Conservation (phyloP, 2,888 invertebrate species). For the Nomada hirtipes region DNA sequence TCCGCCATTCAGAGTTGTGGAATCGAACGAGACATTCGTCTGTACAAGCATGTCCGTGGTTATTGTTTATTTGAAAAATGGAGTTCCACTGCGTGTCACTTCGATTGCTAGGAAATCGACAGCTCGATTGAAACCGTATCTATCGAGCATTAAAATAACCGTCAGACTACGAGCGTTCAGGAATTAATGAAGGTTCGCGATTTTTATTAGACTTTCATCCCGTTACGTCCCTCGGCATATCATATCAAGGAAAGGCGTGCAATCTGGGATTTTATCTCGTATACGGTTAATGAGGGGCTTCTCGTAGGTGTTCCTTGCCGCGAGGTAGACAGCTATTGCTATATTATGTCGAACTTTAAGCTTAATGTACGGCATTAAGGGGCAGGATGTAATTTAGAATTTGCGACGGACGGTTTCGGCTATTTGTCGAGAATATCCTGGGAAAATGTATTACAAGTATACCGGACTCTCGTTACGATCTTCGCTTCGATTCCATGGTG, state of each 20-base stretch:
- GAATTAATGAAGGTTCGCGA: constrained; percentile 28
- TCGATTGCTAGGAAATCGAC: background rate
- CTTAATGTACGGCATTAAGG: constrained; percentile 30
- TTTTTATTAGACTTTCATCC: constrained; percentile 26
- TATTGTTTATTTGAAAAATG: background rate
- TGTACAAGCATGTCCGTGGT: background rate
- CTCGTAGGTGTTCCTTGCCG: constrained; percentile 55
- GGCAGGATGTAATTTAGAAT: constrained; percentile 54
- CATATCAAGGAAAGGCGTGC: constrained; percentile 17
- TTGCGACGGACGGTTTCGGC: constrained; percentile 51
- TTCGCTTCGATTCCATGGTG: constrained; percentile 10
- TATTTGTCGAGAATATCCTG: constrained; percentile 41
- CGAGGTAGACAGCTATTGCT: constrained; percentile 44
- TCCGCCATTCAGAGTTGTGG: background rate
- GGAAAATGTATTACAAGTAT: constrained; percentile 49
- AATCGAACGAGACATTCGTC: background rate
- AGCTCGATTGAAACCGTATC: background rate
- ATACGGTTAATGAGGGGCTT: constrained; percentile 53
- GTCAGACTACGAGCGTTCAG: background rate
- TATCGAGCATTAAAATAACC: background rate
- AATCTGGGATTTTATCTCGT: constrained; percentile 53
- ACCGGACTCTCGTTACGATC: constrained; percentile 15
- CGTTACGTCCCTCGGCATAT: constrained; percentile 26
- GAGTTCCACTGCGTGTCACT: background rate
- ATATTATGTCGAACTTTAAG: constrained; percentile 54